phyloP scores from a whole-genome alignment of 2,113 vertebrate species.

The Phoxinus phoxinus region DNA sequence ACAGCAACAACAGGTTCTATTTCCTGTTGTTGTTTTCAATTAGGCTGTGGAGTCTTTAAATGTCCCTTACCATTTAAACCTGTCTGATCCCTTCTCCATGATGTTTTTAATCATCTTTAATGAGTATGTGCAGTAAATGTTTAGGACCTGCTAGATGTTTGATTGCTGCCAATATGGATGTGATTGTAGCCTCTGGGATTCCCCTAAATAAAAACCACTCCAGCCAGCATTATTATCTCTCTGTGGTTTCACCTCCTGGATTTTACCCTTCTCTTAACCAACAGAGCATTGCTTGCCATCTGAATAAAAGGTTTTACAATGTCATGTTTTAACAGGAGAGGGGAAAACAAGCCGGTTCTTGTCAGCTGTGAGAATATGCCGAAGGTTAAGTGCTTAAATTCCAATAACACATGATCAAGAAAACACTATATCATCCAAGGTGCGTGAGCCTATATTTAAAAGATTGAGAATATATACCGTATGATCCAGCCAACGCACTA shows the following conservation, averaged over 20 bases:
- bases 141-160: constrained; percentile 55
- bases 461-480: background rate
- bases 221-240: constrained; percentile 54
- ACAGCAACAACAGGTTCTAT: background rate
- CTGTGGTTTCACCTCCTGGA: constrained; percentile 46
- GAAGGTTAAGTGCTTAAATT: constrained; percentile 2
- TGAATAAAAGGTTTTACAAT: background rate
- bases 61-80: constrained; percentile 14
- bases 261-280: constrained; percentile 38
- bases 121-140: constrained; percentile 52
- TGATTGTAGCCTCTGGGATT: constrained; percentile 53
- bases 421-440: background rate
- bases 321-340: background rate
- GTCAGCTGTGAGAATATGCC: constrained; percentile 8
- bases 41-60: constrained; percentile 13
- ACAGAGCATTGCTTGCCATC: constrained; percentile 26
- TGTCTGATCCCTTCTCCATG: background rate
- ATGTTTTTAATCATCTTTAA: constrained; percentile 59
- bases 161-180: constrained; percentile 54
- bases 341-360: background rate
- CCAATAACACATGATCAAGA: background rate
- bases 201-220: constrained; percentile 50
- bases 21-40: constrained; percentile 28
- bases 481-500: background rate
- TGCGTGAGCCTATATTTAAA: background rate